These are phyloP conservation scores for Rhodophaea formosa DNA, from an alignment of 2,888 invertebrate genomes.

Conservation along the genomic window DNA sequence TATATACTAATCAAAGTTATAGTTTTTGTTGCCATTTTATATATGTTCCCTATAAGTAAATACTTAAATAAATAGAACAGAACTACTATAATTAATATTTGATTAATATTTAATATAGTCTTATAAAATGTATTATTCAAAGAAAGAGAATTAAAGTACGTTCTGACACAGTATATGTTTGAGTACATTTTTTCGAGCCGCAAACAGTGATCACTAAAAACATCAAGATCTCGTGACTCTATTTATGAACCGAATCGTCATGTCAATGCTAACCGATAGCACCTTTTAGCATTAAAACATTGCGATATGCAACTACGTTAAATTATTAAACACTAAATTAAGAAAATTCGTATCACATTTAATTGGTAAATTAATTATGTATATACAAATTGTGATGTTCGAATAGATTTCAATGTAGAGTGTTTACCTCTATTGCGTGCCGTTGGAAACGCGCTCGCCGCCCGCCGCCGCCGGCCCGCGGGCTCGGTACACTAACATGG, in stretches of 20 bases:
- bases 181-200: slow-evolving; percentile 16
- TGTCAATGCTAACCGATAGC: slow-evolving; percentile 34
- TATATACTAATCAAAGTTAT: slow-evolving; percentile 30
- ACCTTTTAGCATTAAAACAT: slow-evolving; percentile 46
- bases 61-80: slow-evolving; percentile 23
- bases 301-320: slow-evolving; percentile 33
- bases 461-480: not conserved
- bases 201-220: not conserved
- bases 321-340: slow-evolving; percentile 37
- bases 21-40: slow-evolving; percentile 33
- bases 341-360: slow-evolving; percentile 56
- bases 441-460: not conserved
- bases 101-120: slow-evolving; percentile 15
- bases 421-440: slow-evolving; percentile 20
- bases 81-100: slow-evolving; percentile 15
- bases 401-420: slow-evolving; percentile 22
- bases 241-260: slow-evolving; percentile 7
- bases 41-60: slow-evolving; percentile 21
- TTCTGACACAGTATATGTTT: slow-evolving; percentile 3
- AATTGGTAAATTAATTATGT: slow-evolving; percentile 47
- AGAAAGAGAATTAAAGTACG: not conserved
- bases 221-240: slow-evolving; percentile 2
- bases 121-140: slow-evolving; percentile 8
- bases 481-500: slow-evolving; percentile 39
- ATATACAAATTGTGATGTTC: slow-evolving; percentile 37